Conservation (phyloP, 2,797 vertebrate species). For the Merluccius polli region DNA sequence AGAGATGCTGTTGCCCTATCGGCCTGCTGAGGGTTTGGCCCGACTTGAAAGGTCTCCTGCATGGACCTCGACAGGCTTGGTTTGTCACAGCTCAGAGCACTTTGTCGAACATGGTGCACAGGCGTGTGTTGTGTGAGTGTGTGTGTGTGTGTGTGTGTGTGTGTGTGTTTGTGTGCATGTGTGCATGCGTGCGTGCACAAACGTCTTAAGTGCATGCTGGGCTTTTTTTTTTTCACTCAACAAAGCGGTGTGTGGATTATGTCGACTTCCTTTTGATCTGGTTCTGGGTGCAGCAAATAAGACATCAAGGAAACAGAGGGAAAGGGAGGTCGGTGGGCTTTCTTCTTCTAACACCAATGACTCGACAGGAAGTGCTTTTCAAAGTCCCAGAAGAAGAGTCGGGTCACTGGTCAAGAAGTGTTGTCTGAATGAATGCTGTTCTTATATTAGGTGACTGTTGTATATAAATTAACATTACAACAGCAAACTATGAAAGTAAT, state of each 20-base stretch:
- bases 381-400: not conserved
- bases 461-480: not conserved
- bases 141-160: not conserved
- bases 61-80: conserved; percentile 45
- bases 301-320: conserved; percentile 35
- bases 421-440: not conserved
- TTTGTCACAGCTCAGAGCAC: conserved; percentile 51
- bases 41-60: conserved; percentile 55
- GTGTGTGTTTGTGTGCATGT: no score
- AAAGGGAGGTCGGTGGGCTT: conserved; percentile 12
- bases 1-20: conserved; percentile 29
- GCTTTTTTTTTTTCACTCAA: conserved; percentile 18
- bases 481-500: not conserved
- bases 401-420: not conserved
- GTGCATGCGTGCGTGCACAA: not conserved
- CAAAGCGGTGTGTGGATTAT: conserved; percentile 29
- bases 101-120: conserved; percentile 36
- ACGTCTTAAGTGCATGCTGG: not conserved
- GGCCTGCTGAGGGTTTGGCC: conserved; percentile 60
- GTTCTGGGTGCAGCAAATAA: conserved; percentile 48
- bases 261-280: conserved; percentile 48
- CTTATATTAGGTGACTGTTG: not conserved
- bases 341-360: conserved; percentile 20
- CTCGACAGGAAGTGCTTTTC: conserved; percentile 29
- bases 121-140: conserved; percentile 10